These are phyloP conservation scores for Ammodytes dubius DNA, from an alignment of 2,113 vertebrate species.

Conservation along the genomic window DNA sequence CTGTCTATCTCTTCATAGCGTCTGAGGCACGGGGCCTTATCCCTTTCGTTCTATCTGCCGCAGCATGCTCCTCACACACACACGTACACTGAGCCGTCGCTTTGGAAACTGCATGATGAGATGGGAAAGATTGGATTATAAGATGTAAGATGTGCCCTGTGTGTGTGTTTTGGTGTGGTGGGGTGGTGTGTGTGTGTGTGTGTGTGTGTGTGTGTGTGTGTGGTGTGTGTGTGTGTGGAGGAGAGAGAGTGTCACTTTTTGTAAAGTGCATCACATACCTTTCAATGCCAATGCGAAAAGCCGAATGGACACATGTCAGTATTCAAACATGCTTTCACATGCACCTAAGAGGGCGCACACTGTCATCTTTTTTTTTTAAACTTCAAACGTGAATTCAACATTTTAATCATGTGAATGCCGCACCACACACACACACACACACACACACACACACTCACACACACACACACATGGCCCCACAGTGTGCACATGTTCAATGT, in stretches of 20 bases:
- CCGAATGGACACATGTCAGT: conserved; percentile 1
- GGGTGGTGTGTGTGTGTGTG: no score
- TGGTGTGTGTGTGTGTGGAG: no score
- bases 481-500: neutral
- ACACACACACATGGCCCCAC: neutral
- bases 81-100: conserved; percentile 61
- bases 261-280: conserved; percentile 35
- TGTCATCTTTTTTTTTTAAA: neutral
- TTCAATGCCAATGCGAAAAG: conserved; percentile 58
- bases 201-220: no score
- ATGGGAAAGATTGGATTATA: conserved; percentile 80
- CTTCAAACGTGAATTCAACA: neutral
- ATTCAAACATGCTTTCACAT: conserved; percentile 22
- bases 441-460: no score
- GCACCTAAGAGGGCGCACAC: neutral
- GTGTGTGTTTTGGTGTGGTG: no score
- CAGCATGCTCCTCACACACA: conserved; percentile 73
- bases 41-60: conserved; percentile 75
- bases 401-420: neutral
- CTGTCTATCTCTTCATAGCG: conserved; percentile 74
- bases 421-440: no score
- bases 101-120: conserved; percentile 70
- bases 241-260: conserved; percentile 19
- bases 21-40: conserved; percentile 78
- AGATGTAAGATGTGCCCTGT: neutral